Evolutionary conservation across 37 sponge, comb jelly and placozoan species (phyloP).

Genomic region (Spongia lamella): DNA sequence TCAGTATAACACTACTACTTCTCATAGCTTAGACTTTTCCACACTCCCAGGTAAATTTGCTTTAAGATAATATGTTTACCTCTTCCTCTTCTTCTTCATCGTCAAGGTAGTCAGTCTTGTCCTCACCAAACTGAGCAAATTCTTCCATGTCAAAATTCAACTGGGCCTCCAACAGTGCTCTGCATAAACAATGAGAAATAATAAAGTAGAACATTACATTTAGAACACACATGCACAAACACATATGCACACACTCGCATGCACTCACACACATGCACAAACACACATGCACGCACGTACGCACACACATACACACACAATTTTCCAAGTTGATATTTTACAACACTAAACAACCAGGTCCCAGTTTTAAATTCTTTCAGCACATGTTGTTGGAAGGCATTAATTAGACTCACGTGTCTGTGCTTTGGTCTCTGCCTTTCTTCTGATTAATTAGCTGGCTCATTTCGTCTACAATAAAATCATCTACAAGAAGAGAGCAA

Average conservation of each 20-base stretch:
- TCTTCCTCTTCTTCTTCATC: constrained; percentile 43
- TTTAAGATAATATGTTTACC: not conserved
- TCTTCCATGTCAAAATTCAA: constrained; percentile 86
- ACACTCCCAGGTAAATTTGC: not conserved
- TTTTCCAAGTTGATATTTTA: no score
- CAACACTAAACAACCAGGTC: no score
- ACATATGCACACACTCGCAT: no score
- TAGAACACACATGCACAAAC: no score
- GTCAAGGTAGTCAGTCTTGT: constrained; percentile 22
- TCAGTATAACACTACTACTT: not conserved
- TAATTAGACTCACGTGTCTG: constrained; percentile 69
- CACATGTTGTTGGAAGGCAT: not conserved
- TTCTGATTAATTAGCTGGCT: constrained; percentile 63
- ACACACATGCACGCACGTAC: no score
- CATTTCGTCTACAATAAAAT: constrained; percentile 91
- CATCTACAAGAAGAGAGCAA: constrained; percentile 21
- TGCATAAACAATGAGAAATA: constrained; percentile 15
- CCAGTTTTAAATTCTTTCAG: no score
- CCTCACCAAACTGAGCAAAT: constrained; percentile 46
- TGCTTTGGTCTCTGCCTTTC: constrained; percentile 40
- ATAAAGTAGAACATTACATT: not conserved
- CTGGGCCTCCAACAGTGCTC: constrained; percentile 88
- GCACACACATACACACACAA: no score
- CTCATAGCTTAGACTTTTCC: constrained; percentile 7
- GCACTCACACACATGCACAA: no score